Conservation (phyloP, 2,113 vertebrate species). For the Bubalus kerabau region DNA sequence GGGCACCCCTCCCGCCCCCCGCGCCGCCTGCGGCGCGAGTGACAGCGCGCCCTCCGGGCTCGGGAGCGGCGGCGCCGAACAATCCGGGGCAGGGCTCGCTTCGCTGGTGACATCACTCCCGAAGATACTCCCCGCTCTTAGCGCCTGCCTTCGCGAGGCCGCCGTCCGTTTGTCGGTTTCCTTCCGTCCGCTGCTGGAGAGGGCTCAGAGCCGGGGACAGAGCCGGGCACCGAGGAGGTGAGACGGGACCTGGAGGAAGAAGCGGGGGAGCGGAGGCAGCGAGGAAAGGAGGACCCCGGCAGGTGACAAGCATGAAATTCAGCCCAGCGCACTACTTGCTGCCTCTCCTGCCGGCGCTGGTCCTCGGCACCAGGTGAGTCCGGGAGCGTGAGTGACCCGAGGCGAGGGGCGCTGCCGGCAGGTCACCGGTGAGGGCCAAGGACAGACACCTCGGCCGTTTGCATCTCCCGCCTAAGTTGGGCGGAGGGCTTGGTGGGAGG, state of each 20-base stretch:
- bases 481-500: not conserved
- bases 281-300: not conserved
- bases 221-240: not conserved
- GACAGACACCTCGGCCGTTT: not conserved
- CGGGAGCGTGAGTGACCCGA: not conserved
- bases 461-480: conserved; percentile 41
- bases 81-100: conserved; percentile 65
- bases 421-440: not conserved
- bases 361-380: conserved; percentile 81
- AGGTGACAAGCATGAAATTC: conserved; percentile 76
- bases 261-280: not conserved
- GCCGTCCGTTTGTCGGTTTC: conserved; percentile 1
- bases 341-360: conserved; percentile 75
- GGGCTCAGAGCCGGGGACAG: not conserved
- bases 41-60: conserved; percentile 65
- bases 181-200: not conserved
- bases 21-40: conserved; percentile 42
- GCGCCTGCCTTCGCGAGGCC: conserved; percentile 6
- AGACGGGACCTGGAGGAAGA: not conserved
- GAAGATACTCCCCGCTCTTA: conserved; percentile 50
- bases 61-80: conserved; percentile 51
- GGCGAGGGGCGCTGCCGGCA: not conserved
- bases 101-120: conserved; percentile 72
- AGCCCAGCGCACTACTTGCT: conserved; percentile 77
- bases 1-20: not conserved